phyloP scores from a whole-genome alignment of 2,797 vertebrate genomes.

The Pseudochirops corinnae region DNA sequence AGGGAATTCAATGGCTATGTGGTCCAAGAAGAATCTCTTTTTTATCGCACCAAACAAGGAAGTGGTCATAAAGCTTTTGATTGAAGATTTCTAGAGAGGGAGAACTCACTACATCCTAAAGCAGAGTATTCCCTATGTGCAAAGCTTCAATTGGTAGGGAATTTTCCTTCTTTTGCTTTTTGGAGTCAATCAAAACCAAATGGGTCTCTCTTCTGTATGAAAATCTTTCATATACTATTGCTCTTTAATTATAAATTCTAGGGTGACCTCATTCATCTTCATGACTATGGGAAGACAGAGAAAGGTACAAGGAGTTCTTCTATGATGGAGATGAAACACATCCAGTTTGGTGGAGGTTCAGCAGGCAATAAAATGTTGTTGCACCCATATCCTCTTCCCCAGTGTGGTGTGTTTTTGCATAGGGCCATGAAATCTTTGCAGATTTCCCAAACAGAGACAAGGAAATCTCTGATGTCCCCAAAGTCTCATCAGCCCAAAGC shows the following conservation, averaged over 20 bases:
- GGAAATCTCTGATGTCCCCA: background rate
- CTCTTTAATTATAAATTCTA: background rate
- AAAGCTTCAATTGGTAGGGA: background rate
- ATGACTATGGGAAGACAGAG: background rate
- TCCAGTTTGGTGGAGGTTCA: background rate
- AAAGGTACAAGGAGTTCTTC: background rate
- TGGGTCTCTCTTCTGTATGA: background rate
- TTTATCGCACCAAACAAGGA: background rate
- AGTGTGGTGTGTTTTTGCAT: background rate
- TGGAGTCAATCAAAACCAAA: background rate
- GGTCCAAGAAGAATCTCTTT: background rate
- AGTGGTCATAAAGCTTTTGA: background rate
- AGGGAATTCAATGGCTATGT: background rate
- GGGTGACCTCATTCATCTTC: background rate
- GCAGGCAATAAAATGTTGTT: background rate
- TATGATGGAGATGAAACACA: background rate
- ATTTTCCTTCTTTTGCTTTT: background rate
- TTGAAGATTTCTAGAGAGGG: slow-evolving; percentile 1
- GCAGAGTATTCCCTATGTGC: background rate
- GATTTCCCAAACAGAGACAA: background rate
- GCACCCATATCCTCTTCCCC: rapidly evolving
- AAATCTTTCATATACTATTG: background rate
- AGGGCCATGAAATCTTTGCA: background rate
- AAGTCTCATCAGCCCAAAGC: background rate
- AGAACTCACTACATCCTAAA: background rate